These are phyloP conservation scores for Trachelus tabidus DNA, from an alignment of 2,888 invertebrate species.

Conservation along the genomic window DNA sequence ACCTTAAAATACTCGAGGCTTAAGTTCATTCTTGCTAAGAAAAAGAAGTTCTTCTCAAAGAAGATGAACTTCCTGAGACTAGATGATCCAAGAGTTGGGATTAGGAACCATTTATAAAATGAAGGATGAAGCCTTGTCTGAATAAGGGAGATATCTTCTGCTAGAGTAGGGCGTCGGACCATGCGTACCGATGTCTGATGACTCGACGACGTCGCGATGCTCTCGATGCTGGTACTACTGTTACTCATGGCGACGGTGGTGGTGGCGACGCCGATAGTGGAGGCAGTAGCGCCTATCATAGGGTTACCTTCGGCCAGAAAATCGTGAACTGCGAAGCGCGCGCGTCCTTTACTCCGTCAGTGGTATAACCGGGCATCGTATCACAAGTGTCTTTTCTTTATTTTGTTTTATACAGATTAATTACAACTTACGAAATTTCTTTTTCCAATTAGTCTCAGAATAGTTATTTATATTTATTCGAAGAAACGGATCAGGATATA, in stretches of 20 bases:
- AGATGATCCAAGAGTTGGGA: not conserved
- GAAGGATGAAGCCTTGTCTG: not conserved
- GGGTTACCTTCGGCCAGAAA: constrained; percentile 3
- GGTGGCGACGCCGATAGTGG: not conserved
- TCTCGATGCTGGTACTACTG: not conserved
- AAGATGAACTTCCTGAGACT: not conserved
- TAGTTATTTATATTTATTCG: not conserved
- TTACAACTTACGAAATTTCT: not conserved
- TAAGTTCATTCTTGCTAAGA: not conserved
- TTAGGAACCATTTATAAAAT: not conserved
- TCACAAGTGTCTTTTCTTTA: constrained; percentile 38
- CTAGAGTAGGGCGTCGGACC: not conserved
- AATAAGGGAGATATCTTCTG: not conserved
- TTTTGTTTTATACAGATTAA: not conserved
- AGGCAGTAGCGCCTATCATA: not conserved
- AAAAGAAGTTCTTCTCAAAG: not conserved
- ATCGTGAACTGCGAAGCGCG: constrained; percentile 19
- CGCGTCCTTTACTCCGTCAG: constrained; percentile 37
- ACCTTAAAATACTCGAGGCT: not conserved
- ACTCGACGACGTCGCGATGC: not conserved
- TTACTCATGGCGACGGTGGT: not conserved
- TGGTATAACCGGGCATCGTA: constrained; percentile 58
- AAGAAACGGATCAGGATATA: not conserved
- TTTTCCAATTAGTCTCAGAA: not conserved
- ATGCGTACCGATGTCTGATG: not conserved